phyloP scores from a whole-genome alignment of 2,888 invertebrate species.

The Sicus ferrugineus region DNA sequence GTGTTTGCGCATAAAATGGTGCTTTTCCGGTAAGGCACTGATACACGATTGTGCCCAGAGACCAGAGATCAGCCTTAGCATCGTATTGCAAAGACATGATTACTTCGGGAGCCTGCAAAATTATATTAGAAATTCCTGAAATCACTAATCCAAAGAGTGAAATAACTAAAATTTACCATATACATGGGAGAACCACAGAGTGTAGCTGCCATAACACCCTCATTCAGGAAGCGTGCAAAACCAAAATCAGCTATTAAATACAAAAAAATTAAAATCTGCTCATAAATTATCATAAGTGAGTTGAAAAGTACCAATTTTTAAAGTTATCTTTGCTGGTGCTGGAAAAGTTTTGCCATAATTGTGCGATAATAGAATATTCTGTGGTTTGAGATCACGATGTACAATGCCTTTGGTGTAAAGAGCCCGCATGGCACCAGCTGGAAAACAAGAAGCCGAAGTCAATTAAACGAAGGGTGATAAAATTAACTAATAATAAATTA shows the following conservation, averaged over 20 bases:
- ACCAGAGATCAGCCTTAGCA: conserved; percentile 99
- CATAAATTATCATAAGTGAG: background rate
- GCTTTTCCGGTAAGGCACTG: conserved; percentile 99
- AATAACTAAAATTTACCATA: conserved; percentile 73
- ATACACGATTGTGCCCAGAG: conserved; percentile 97
- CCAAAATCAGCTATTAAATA: conserved; percentile 93
- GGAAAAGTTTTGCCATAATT: conserved; percentile 64
- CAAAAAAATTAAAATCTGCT: conserved; percentile 38
- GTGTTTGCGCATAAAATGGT: conserved; percentile 97
- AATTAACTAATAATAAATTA: background rate
- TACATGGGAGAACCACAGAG: conserved; percentile 99
- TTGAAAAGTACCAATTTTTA: conserved; percentile 83
- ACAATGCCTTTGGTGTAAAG: conserved; percentile 97
- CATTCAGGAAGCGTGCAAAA: conserved; percentile 96
- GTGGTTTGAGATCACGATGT: conserved; percentile 98
- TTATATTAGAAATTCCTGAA: background rate
- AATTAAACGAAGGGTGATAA: conserved; percentile 32
- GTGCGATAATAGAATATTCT: conserved; percentile 96
- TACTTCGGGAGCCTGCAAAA: conserved; percentile 89
- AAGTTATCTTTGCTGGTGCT: conserved; percentile 82
- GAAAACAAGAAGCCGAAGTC: conserved; percentile 35
- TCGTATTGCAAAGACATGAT: conserved; percentile 99
- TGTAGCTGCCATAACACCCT: conserved; percentile 99
- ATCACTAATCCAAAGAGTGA: background rate
- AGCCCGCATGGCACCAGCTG: conserved; percentile 97